Evolutionary conservation across 2,113 vertebrate genomes (phyloP).

Genomic region (Miniopterus natalensis): DNA sequence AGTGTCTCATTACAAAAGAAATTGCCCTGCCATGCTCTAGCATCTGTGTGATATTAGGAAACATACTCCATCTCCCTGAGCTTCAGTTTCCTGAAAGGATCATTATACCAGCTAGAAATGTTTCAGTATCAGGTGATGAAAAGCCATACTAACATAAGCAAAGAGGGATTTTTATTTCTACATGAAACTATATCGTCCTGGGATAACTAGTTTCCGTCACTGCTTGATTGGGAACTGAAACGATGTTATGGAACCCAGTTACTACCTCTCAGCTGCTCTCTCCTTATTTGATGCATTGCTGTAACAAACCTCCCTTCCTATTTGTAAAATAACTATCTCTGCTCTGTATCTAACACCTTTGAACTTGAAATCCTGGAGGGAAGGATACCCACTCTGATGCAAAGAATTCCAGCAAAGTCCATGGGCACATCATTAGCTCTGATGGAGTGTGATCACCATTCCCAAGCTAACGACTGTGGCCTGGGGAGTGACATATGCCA

Average conservation of each 20-base stretch:
- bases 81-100: background rate
- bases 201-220: background rate
- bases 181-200: background rate
- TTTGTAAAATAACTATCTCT: background rate
- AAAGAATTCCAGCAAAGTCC: background rate
- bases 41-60: background rate
- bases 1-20: conserved; percentile 21
- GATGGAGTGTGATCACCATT: background rate
- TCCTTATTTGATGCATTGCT: background rate
- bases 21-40: background rate
- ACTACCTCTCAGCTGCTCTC: background rate
- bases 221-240: background rate
- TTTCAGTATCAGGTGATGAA: background rate
- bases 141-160: conserved; percentile 12
- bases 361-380: background rate
- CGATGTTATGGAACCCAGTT: background rate
- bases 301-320: background rate
- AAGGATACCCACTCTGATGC: background rate
- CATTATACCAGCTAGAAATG: background rate
- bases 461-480: background rate
- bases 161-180: conserved; percentile 15
- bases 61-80: background rate
- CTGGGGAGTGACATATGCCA: background rate
- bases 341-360: background rate
- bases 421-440: background rate